Conservation (phyloP, 2,888 invertebrate genomes). For the Cantharis rustica region DNA sequence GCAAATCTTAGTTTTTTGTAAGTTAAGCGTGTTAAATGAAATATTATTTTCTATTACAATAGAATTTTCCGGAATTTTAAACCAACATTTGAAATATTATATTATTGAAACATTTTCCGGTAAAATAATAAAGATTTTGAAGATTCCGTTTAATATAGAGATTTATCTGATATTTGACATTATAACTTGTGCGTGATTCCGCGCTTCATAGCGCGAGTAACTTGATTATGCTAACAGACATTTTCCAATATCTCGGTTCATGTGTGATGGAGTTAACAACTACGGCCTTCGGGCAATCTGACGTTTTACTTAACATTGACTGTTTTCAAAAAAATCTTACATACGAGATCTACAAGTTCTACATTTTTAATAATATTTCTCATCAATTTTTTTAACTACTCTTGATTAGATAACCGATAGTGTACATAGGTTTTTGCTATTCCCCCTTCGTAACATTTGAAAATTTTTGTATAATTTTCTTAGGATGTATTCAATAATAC, state of each 20-base stretch:
- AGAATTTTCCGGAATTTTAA: neutral
- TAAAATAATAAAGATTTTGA: neutral
- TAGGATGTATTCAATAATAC: too few relatives aligned
- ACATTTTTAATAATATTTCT: neutral
- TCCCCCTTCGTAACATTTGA: too few relatives aligned
- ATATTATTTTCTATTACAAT: neutral
- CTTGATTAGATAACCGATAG: neutral
- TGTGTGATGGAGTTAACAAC: conserved; percentile 32
- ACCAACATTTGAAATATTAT: neutral
- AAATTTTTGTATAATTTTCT: too few relatives aligned
- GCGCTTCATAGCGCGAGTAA: conserved; percentile 44
- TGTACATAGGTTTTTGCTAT: too few relatives aligned
- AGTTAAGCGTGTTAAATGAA: neutral
- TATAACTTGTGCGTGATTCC: conserved; percentile 23
- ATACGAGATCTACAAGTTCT: neutral
- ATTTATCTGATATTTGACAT: conserved; percentile 5
- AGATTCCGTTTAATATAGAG: neutral
- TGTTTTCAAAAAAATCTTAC: neutral
- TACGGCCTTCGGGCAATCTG: conserved; percentile 15
- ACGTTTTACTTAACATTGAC: conserved; percentile 18
- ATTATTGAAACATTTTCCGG: neutral
- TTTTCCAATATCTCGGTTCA: conserved; percentile 45
- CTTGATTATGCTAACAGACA: conserved; percentile 50
- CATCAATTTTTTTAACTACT: neutral
- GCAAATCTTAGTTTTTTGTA: neutral